Conservation (phyloP, 2,888 invertebrate species). For the Idaea dimidiata region DNA sequence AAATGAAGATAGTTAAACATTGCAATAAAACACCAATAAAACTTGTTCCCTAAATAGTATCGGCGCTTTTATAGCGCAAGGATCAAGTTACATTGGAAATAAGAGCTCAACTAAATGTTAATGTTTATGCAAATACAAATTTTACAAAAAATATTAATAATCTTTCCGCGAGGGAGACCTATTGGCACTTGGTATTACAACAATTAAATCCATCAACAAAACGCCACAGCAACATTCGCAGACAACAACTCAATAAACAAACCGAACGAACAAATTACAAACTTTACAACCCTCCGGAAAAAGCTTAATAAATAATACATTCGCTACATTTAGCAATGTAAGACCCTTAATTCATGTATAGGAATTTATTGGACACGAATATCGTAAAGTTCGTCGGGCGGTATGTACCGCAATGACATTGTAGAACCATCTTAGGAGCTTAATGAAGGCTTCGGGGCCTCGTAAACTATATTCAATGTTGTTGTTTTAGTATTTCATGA, state of each 20-base stretch:
- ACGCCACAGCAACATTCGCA: neutral
- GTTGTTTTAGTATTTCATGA: neutral
- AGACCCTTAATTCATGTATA: neutral
- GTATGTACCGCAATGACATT: neutral
- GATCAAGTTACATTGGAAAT: no score
- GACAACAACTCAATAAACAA: neutral
- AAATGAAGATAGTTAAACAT: no score
- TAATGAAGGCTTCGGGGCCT: neutral
- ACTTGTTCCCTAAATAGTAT: no score
- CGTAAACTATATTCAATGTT: neutral
- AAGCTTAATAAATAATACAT: neutral
- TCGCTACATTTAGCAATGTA: slow-evolving; percentile 1
- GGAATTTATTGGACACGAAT: slow-evolving; percentile 1
- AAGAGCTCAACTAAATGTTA: no score
- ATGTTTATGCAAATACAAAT: no score
- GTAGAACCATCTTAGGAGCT: neutral
- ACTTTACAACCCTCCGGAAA: neutral
- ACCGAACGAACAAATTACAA: neutral
- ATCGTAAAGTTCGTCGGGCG: neutral
- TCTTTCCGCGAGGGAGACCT: no score
- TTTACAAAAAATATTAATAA: no score
- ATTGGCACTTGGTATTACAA: no score
- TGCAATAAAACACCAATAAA: no score
- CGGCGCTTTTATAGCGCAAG: no score
- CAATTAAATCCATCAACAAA: neutral